Conservation (phyloP, 2,113 vertebrate species). For the Odontophorus gujanensis region DNA sequence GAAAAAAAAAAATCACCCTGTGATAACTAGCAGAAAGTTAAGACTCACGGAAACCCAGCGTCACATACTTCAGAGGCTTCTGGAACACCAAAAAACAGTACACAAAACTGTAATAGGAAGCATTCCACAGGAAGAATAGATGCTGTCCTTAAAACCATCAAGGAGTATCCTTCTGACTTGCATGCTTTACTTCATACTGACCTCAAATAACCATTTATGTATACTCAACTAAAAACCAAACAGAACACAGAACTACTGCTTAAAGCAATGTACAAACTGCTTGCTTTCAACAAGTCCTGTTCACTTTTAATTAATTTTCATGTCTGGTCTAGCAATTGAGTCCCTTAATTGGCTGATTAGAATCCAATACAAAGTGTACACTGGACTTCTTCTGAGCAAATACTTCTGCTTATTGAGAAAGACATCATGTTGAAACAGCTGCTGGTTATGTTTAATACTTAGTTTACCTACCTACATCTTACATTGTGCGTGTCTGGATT, state of each 20-base stretch:
- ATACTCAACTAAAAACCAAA: background rate
- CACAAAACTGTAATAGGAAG: background rate
- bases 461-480: background rate
- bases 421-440: background rate
- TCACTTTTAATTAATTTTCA: constrained; percentile 31
- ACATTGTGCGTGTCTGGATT: background rate
- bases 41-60: background rate
- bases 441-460: background rate
- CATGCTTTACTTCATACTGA: background rate
- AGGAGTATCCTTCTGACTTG: background rate
- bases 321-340: background rate
- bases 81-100: background rate
- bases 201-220: background rate
- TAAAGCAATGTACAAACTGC: background rate
- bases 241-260: background rate
- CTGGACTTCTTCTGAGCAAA: background rate
- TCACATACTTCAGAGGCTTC: background rate
- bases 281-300: background rate
- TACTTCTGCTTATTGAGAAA: background rate
- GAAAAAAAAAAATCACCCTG: background rate
- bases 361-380: background rate
- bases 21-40: background rate
- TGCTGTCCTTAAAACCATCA: background rate
- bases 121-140: background rate
- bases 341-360: background rate